Evolutionary conservation across 2,113 vertebrate genomes (phyloP), one percentile per base, ranked within the genome.

Genomic region (Thymallus thymallus): DNA sequence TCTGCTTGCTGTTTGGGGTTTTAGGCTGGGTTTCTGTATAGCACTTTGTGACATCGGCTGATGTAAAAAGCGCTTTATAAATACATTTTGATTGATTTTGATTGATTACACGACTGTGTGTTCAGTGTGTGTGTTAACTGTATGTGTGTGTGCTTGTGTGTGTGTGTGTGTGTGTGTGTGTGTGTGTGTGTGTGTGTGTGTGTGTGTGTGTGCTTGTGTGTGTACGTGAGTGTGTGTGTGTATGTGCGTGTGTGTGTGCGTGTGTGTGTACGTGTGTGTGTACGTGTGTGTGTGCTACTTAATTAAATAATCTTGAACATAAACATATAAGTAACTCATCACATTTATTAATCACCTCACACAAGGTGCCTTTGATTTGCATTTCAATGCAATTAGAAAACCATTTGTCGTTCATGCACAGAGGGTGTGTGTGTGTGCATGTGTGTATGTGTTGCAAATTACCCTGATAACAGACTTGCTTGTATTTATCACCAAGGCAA

Each of bases 311-410:
- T 68, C 71, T 69, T 81, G 63, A 75, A 72, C 77, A 69, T 71
- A 76, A 69, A 70, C 61, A 26, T 12, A 65, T 65, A 70, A 65
- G 32, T 12, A 65, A 64, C 58, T 14, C 69, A 82, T 84, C 58
- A 6, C 77, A 82, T 77, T 61, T 76, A 72, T 75, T 76, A 74
- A 79, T 87, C 86, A 76, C 71, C 86, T 6, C 71, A 76, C 62
- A 51, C 48, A 26, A 76, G 76, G 70, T 76, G 73, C 35, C 56
- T 81, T 64, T 70, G 75, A 85, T 85, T 73, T 45, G 79, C 69
- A 74, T 83, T 79, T 83, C 73, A 78, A 67, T 77, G 80, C 76
- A 68, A 74, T 81, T 76, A 82, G 78, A 80, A 80, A 76, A 81
- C 77, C 61, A 68, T 30, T 72, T 70, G 76, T 68, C 80, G 81